Evolutionary conservation across 92 coral and sea anemone species (phyloP).

Genomic region (Epizoanthus illoricatus): DNA sequence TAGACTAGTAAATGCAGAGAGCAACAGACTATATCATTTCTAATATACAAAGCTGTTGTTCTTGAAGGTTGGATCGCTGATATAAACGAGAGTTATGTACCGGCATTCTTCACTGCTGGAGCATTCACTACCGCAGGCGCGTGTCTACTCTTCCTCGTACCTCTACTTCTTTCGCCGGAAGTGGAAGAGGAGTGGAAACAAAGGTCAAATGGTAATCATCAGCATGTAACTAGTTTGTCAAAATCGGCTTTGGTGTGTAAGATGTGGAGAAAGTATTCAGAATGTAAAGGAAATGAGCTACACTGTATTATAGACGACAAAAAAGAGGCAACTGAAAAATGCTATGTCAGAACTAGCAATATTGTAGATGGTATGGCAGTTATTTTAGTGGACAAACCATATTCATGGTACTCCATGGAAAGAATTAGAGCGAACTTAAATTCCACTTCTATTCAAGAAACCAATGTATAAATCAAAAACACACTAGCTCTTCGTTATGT

Average conservation of each 20-base stretch:
- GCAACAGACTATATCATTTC: too few species aligned
- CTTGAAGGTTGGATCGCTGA: constrained; percentile 1
- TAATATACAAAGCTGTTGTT: too few species aligned
- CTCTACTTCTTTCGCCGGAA: constrained; percentile 5
- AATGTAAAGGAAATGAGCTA: not conserved
- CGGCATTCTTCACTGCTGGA: not conserved
- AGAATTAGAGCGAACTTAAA: not conserved
- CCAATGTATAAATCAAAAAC: not conserved
- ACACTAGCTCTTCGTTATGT: not conserved
- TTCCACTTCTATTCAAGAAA: not conserved
- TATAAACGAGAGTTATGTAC: not conserved
- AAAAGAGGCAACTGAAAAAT: not conserved
- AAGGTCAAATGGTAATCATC: not conserved
- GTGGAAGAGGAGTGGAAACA: not conserved
- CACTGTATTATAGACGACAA: not conserved
- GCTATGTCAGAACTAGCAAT: not conserved
- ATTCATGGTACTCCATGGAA: not conserved
- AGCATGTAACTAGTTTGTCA: not conserved
- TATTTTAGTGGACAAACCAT: not conserved
- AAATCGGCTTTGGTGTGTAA: not conserved
- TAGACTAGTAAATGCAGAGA: too few species aligned
- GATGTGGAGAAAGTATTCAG: not conserved
- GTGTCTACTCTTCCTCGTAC: not conserved
- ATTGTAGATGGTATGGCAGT: not conserved
- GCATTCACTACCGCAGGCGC: constrained; percentile 1